Base-by-base conservation (phyloP, 2,888 invertebrate species). In the Drosophila colorata region DNA sequence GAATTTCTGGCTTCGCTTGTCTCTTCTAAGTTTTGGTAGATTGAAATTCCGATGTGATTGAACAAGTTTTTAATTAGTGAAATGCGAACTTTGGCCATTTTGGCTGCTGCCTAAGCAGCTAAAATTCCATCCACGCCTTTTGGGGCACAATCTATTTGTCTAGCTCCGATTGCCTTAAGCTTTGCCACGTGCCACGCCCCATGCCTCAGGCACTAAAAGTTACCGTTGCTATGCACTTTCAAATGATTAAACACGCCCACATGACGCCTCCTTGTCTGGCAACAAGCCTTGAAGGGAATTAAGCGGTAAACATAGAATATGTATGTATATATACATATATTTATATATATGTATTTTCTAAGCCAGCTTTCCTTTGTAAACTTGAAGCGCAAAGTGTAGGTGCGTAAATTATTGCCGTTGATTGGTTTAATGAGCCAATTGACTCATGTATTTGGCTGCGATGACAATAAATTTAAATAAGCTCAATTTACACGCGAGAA, bases 371-470 rank as follows among this genome's bases (percentile, higher is more conserved):
- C 47, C 65, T 64, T 60, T 65, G 61, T 49, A 76, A 83, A 77
- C 52, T 76, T 67, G 48, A 40, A 53, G 52, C 59, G 60, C 60
- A 46, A 67, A 69, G 66, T 74, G 63, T 61, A 74, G 65, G 66
- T 69, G 61, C 74, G 71, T 73, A 78, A 84, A 74, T 77, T 79
- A 72, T 76, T 85, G 81, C 69, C 69, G 84, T 76, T 87, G 76
- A 84, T 80, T 63, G 80, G 80, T 83, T 82, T 76, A 82, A 80
- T 83, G 80, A 76, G 66, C 67, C 74, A 65, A 64, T 80, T 58
- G 68, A 64, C 55, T 48, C 46, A 67, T 75, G 57, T 58, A 60
- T 23, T 11, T 41, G 37, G 9, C 40, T 48, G 56, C 47, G 38
- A 46, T 65, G 56, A 55, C 52, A 57, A 64, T 71, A 79, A 82